phyloP scores from a whole-genome alignment of 2,797 vertebrate species.

The Thalassophryne amazonica region DNA sequence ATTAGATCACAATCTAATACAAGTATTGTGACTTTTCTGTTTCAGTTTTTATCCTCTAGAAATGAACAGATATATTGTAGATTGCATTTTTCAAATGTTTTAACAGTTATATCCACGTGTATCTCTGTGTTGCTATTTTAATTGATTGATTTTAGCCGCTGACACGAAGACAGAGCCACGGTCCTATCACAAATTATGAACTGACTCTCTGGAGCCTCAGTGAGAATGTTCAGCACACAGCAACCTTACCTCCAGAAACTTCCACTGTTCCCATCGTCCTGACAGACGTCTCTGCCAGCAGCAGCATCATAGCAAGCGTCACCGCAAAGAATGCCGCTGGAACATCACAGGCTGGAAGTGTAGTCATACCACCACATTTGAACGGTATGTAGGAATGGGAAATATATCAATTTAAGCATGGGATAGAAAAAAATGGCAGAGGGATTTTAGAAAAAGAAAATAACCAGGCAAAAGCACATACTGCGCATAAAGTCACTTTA shows the following conservation, averaged over 20 bases:
- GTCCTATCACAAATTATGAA: constrained; percentile 60
- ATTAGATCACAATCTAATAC: background rate
- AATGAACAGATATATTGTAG: no score
- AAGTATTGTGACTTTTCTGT: background rate
- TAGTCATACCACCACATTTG: constrained; percentile 44
- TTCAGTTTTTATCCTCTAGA: background rate
- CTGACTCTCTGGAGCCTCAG: constrained; percentile 61
- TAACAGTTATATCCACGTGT: no score
- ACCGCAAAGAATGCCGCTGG: constrained; percentile 58
- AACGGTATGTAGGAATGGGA: constrained; percentile 50
- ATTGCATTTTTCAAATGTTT: no score
- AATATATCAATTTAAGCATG: no score
- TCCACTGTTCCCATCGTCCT: constrained; percentile 48
- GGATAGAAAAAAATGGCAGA: no score
- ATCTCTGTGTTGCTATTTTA: background rate
- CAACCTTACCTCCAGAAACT: constrained; percentile 8
- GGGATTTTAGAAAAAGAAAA: no score
- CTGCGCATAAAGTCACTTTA: no score
- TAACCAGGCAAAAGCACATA: background rate
- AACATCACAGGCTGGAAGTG: constrained; percentile 47
- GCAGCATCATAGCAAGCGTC: constrained; percentile 51
- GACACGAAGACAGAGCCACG: constrained; percentile 61
- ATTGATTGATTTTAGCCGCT: constrained; percentile 53
- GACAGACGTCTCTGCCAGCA: constrained; percentile 21
- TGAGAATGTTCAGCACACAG: constrained; percentile 29